A percentile compares a stretch with the other conserved stretches of the same genome.
These are phyloP conservation scores for Xenops minutus DNA, from an alignment of 2,797 vertebrate genomes.

Conservation along the genomic window DNA sequence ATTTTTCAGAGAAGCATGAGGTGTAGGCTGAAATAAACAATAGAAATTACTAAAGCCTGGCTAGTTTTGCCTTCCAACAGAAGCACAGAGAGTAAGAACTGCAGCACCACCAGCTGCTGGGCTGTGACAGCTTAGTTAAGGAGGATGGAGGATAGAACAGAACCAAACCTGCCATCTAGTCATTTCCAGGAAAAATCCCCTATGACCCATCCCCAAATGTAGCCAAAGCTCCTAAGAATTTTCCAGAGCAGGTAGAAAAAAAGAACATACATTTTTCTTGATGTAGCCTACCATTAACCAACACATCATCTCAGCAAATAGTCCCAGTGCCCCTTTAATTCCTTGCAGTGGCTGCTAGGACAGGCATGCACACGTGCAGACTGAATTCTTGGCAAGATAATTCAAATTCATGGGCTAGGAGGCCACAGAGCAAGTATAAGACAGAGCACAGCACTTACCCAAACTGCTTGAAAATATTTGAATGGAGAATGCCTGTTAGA, in stretches of 20 bases:
- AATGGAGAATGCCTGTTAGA: neutral
- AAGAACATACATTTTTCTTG: neutral
- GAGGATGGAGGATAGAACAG: neutral
- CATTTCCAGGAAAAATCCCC: neutral
- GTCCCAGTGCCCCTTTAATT: neutral
- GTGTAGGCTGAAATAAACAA: neutral
- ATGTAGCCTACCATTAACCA: neutral
- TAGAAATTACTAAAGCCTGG: neutral
- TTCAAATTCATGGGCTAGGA: neutral
- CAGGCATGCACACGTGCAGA: neutral
- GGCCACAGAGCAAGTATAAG: neutral
- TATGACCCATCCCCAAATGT: neutral
- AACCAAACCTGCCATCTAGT: neutral
- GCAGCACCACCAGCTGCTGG: neutral
- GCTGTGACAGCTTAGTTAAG: neutral
- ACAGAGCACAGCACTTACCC: accelerated
- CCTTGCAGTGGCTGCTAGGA: neutral
- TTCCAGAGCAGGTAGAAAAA: neutral
- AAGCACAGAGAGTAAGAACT: neutral
- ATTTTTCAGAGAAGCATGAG: neutral
- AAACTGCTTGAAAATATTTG: neutral
- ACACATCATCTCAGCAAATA: neutral
- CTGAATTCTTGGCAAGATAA: neutral
- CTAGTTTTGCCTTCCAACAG: neutral
- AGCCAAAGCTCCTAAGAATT: neutral